Percentiles rank a stretch among this genome's conserved stretches.
These are phyloP conservation scores for Danaus chrysippus DNA, from an alignment of 2,888 invertebrate genomes.

Conservation along the genomic window DNA sequence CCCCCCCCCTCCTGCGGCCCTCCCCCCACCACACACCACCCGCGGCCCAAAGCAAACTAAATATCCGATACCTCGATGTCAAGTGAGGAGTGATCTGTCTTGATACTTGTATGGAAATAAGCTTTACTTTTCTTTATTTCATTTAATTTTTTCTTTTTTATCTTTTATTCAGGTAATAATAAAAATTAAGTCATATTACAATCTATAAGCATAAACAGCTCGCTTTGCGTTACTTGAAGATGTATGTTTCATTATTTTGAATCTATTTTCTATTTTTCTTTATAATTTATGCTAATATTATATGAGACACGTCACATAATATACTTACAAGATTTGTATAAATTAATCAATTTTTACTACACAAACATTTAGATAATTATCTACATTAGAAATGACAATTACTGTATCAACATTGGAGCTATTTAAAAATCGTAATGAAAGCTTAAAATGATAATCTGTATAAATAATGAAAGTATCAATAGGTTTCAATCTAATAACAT, in stretches of 20 bases:
- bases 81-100: constrained; percentile 41
- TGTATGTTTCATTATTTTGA: too few species aligned
- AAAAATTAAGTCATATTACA: neutral
- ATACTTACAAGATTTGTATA: too few species aligned
- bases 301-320: too few species aligned
- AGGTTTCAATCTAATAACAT: constrained; percentile 40
- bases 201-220: too few species aligned
- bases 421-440: too few species aligned
- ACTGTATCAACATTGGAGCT: neutral
- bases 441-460: neutral
- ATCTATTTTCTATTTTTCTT: too few species aligned
- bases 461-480: constrained; percentile 45
- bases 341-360: too few species aligned
- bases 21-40: constrained; percentile 45
- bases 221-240: too few species aligned
- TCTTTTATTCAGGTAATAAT: neutral
- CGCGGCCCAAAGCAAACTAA: constrained; percentile 77
- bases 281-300: too few species aligned
- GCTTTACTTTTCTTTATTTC: neutral
- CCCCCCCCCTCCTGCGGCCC: constrained; percentile 62
- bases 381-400: too few species aligned
- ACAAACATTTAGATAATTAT: too few species aligned
- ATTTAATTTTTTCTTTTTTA: neutral
- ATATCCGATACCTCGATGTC: constrained; percentile 78
- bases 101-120: constrained; percentile 43